Conservation (phyloP, 2,888 invertebrate species). For the Papilio elwesi region DNA sequence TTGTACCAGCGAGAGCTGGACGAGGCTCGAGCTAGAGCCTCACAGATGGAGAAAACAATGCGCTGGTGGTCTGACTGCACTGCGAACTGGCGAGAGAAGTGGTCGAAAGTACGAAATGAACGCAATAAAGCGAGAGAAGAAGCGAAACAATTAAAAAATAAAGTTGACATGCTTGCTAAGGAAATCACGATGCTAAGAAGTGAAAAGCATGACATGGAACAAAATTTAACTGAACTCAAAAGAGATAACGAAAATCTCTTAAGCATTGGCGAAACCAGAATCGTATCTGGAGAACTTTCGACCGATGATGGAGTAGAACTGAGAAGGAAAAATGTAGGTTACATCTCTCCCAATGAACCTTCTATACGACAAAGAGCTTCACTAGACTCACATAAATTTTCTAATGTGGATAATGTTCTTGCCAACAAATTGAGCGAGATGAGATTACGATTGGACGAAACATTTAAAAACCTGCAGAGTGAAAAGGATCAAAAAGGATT, state of each 20-base stretch:
- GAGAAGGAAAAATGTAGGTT: conserved; percentile 66
- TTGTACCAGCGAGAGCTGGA: conserved; percentile 91
- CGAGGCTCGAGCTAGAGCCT: conserved; percentile 96
- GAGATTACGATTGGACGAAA: conserved; percentile 70
- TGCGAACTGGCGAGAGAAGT: conserved; percentile 98
- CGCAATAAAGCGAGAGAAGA: conserved; percentile 97
- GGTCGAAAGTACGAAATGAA: conserved; percentile 96
- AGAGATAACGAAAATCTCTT: conserved; percentile 92
- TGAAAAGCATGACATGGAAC: conserved; percentile 91
- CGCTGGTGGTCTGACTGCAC: conserved; percentile 99
- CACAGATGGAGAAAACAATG: conserved; percentile 99
- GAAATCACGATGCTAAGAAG: conserved; percentile 89
- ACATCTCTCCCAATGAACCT: conserved; percentile 67
- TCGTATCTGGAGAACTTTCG: conserved; percentile 69
- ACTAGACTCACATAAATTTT: conserved; percentile 76
- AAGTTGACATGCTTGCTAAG: conserved; percentile 91
- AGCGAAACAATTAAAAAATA: conserved; percentile 90
- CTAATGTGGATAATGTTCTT: conserved; percentile 74
- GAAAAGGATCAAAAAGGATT: conserved; percentile 78
- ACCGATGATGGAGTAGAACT: conserved; percentile 75
- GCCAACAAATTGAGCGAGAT: conserved; percentile 74
- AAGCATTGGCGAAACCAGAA: conserved; percentile 75
- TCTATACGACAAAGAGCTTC: conserved; percentile 71
- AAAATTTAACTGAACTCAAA: conserved; percentile 90
- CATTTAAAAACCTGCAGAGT: conserved; percentile 69